These are phyloP conservation scores for Serinus canaria DNA, from an alignment of 2,113 vertebrate species.

Conservation along the genomic window DNA sequence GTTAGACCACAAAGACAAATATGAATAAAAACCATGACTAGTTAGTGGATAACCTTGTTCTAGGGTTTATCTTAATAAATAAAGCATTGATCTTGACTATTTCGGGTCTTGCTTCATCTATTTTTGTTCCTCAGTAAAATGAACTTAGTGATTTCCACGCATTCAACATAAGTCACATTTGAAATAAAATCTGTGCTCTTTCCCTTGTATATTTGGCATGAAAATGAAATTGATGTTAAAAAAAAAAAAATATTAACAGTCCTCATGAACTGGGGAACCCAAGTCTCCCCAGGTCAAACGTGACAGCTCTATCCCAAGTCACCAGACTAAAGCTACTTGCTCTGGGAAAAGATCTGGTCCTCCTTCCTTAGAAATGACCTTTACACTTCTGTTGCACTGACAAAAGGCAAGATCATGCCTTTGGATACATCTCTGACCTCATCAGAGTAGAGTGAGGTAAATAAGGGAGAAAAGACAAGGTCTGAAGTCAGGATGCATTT, in stretches of 20 bases:
- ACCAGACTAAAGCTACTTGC: background rate
- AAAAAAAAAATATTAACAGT: background rate
- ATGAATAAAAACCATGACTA: background rate
- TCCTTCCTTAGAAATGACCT: background rate
- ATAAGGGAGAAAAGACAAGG: background rate
- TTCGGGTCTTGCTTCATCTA: background rate
- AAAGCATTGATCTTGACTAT: background rate
- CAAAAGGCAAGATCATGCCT: background rate
- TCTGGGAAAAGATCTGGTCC: background rate
- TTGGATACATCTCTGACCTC: background rate
- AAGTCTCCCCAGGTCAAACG: background rate
- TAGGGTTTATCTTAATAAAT: constrained; percentile 42
- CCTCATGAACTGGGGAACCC: background rate
- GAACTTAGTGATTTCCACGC: background rate
- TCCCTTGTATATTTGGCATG: background rate
- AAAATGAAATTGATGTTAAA: background rate
- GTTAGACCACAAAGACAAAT: background rate
- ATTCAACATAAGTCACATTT: background rate
- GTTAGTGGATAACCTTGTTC: background rate
- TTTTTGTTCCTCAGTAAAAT: background rate
- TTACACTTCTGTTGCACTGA: background rate
- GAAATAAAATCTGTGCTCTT: constrained; percentile 1
- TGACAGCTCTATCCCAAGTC: background rate
- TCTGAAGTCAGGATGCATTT: background rate
- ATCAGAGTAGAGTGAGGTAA: background rate